Conservation (phyloP, 2,888 invertebrate genomes). For the Lacanobia oleracea region DNA sequence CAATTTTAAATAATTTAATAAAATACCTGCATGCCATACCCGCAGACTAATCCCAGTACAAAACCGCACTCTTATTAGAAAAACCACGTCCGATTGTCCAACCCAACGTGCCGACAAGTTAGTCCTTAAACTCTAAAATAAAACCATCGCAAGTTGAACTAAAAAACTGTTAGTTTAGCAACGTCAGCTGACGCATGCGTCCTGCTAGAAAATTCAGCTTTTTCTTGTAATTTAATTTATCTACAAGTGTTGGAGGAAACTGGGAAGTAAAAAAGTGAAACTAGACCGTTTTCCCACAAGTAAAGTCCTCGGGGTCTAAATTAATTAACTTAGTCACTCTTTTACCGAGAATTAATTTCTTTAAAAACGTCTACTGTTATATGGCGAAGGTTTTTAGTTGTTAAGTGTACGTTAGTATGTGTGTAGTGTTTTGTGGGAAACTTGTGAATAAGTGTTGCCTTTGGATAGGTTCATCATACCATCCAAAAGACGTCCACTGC, state of each 20-base stretch:
- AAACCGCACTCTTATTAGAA: not conserved
- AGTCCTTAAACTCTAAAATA: constrained; percentile 30
- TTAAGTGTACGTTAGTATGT: constrained; percentile 18
- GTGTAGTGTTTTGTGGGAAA: constrained; percentile 2
- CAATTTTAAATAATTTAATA: not conserved
- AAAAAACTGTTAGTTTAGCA: constrained; percentile 36
- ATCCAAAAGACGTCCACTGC: too few relatives aligned
- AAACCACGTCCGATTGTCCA: not conserved
- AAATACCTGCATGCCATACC: not conserved
- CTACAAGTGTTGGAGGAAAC: constrained; percentile 66
- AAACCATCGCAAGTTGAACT: constrained; percentile 12
- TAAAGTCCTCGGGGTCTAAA: constrained; percentile 61
- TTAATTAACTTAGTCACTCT: constrained; percentile 71
- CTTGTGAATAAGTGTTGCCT: constrained; percentile 4
- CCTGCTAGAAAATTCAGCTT: constrained; percentile 62
- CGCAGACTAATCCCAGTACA: not conserved
- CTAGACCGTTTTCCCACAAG: constrained; percentile 55
- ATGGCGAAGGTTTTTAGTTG: constrained; percentile 56
- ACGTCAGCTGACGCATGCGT: constrained; percentile 58
- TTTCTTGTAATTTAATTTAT: constrained; percentile 74
- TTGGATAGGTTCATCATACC: too few relatives aligned
- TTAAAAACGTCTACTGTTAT: constrained; percentile 62
- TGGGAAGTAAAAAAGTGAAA: constrained; percentile 63
- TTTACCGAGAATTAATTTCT: constrained; percentile 65
- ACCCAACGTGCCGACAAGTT: constrained; percentile 17